Conservation (phyloP, 2,797 vertebrate species). For the Poecilia gillii region DNA sequence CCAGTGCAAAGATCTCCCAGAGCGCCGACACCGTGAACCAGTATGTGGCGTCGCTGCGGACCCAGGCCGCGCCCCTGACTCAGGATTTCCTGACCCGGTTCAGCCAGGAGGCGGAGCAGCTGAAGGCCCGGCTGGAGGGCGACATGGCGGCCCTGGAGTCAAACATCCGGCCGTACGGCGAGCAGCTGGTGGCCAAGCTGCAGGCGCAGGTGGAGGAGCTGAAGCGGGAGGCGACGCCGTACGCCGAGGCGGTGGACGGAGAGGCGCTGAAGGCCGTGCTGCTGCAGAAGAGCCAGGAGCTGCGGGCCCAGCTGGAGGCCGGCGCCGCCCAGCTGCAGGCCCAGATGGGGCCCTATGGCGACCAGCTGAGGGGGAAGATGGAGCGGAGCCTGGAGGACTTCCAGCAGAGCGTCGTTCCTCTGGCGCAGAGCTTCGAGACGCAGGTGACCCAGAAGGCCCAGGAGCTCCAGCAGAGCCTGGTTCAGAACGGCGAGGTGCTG, state of each 20-base stretch:
- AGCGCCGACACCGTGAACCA: constrained; percentile 65
- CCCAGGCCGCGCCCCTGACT: constrained; percentile 67
- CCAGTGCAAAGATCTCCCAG: constrained; percentile 68
- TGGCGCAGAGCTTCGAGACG: constrained; percentile 65
- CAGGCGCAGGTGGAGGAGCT: constrained; percentile 70
- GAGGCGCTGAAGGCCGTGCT: constrained; percentile 70
- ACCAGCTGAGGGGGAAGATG: constrained; percentile 77
- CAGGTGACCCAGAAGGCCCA: constrained; percentile 69
- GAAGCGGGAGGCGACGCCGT: constrained; percentile 56
- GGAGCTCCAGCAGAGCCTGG: constrained; percentile 74
- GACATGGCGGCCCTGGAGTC: constrained; percentile 52
- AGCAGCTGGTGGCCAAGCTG: constrained; percentile 57
- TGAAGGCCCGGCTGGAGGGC: constrained; percentile 70
- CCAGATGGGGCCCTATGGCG: constrained; percentile 69
- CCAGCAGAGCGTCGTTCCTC: constrained; percentile 63
- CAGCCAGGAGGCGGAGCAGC: constrained; percentile 68
- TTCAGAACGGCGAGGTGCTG: constrained; percentile 70
- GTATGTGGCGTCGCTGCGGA: constrained; percentile 45
- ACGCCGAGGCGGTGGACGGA: constrained; percentile 59
- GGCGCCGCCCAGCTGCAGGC: constrained; percentile 41
- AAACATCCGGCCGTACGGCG: constrained; percentile 61
- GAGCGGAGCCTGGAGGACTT: constrained; percentile 76
- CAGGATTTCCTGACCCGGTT: constrained; percentile 68
- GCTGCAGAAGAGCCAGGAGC: constrained; percentile 72
- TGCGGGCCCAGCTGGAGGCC: constrained; percentile 67